Percentiles rank a stretch among this genome's conserved stretches.
Conservation (phyloP, 2,888 invertebrate genomes). For the Drosophila hamatofila region DNA sequence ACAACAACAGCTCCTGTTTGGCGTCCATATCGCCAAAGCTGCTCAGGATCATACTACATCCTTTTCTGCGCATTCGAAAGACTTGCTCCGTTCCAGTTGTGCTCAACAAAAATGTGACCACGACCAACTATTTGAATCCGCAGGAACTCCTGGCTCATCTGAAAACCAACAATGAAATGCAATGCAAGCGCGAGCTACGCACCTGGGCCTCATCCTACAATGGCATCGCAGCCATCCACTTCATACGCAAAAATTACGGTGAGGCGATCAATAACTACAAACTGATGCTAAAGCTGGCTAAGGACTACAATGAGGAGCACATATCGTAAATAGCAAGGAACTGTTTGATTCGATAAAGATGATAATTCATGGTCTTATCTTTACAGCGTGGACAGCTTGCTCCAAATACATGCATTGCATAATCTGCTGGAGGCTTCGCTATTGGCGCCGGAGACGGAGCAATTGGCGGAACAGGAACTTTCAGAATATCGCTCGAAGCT, state of each 20-base stretch:
- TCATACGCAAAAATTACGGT: conserved; percentile 86
- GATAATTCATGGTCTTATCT: not conserved
- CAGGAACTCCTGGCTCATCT: conserved; percentile 89
- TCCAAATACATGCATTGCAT: conserved; percentile 89
- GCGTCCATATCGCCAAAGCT: conserved; percentile 86
- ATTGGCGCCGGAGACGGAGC: conserved; percentile 12
- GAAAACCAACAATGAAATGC: conserved; percentile 87
- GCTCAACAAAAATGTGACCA: conserved; percentile 36
- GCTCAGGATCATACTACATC: conserved; percentile 86
- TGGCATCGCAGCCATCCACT: conserved; percentile 88
- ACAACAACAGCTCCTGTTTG: conserved; percentile 55
- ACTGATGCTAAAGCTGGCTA: conserved; percentile 86
- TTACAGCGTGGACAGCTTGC: conserved; percentile 87
- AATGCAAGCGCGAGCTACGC: conserved; percentile 89
- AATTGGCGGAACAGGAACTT: conserved; percentile 7
- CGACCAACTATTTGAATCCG: conserved; percentile 87
- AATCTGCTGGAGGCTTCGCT: conserved; percentile 87
- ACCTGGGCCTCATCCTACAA: conserved; percentile 88
- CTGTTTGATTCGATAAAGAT: not conserved
- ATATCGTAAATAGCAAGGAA: conserved; percentile 66
- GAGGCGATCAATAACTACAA: conserved; percentile 88
- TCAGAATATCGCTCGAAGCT: conserved; percentile 83
- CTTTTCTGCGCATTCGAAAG: conserved; percentile 89
- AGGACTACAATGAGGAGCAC: conserved; percentile 73
- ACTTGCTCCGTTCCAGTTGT: conserved; percentile 89